A percentile compares a stretch with the other conserved stretches of the same genome.
These are phyloP conservation scores for Oreamnos americanus DNA, from an alignment of 2,113 vertebrate genomes.

Conservation along the genomic window DNA sequence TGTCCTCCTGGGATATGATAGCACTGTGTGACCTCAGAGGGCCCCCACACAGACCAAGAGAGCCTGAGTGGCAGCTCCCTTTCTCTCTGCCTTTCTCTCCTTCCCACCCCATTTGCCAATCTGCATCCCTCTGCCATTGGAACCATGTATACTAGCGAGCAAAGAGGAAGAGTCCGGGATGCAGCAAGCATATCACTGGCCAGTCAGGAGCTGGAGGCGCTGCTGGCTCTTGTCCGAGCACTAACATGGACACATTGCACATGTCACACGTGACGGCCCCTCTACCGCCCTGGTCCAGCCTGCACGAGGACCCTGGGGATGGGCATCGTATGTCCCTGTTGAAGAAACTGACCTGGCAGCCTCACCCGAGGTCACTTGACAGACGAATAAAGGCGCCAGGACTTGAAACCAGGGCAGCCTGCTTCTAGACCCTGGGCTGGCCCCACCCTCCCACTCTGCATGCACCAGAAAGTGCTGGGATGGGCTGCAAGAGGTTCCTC, in stretches of 20 bases:
- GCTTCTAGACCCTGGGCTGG: background rate
- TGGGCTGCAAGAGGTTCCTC: background rate
- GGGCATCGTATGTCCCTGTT: background rate
- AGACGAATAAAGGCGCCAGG: background rate
- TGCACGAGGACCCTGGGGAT: background rate
- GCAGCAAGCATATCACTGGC: background rate
- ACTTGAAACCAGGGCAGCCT: background rate
- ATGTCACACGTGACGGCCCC: fast-evolving
- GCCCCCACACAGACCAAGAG: background rate
- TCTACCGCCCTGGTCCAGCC: background rate
- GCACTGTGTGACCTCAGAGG: background rate
- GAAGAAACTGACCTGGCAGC: background rate
- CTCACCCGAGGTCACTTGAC: background rate
- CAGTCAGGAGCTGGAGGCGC: background rate
- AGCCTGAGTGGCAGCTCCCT: background rate
- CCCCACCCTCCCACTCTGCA: fast-evolving
- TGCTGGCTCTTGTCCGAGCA: background rate
- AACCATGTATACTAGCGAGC: background rate
- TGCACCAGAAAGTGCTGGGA: background rate
- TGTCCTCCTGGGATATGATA: background rate
- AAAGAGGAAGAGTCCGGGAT: background rate
- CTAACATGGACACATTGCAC: fast-evolving
- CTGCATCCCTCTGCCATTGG: background rate
- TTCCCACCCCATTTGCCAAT: background rate
- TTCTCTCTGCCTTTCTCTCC: background rate